Base-by-base conservation (phyloP, 2,113 vertebrate genomes). In the Myotis davidii region DNA sequence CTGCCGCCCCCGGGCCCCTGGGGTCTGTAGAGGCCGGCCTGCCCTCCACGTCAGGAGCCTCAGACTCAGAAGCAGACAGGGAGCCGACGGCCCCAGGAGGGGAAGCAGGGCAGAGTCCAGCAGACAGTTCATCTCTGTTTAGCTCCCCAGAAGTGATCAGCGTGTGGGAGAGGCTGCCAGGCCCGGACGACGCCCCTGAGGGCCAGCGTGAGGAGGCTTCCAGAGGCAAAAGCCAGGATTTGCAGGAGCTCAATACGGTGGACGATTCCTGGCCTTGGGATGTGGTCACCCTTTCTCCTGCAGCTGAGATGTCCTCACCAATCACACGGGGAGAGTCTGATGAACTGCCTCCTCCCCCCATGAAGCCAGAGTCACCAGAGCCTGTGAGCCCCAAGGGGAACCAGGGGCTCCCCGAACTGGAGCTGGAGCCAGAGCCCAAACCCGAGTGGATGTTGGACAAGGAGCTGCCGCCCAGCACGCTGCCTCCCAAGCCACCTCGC, bases 401-500 rank as follows among this genome's bases (percentile, higher is more conserved):
- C 0, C 27, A 85, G 88, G 77, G 42, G 27, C 67, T 67, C 42
- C 32, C 23, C 14, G 10, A 21, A 2, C 9, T 0, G 74, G 91
- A 90, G 34, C 85, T 1, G 18, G 95, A 89, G 37, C 59, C 84
- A 1, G 72, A 95, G 81, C 69, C 74, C 32, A 6, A 37, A 61
- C 65, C 69, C 0, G 12, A 90, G 90, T 17, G 11, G 89, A 67
- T 8, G 37, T 32, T 6, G 1, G 84, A 85, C 12, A 17, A 83
- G 81, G 96, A 23, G 50, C 74, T 29, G 13, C 77, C 34, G 64
- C 88, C 90, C 65, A 72, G 74, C 61, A 39, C 39, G 1, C 96
- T 97, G 1, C 97, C 97, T 65, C 97, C 97, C 91, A 98, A 98
- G 96, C 97, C 97, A 13, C 97, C 96, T 0, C 96, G 96, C 34